Evolutionary conservation across 2,888 invertebrate species (phyloP).

Genomic region (Steinernema scapterisci): DNA sequence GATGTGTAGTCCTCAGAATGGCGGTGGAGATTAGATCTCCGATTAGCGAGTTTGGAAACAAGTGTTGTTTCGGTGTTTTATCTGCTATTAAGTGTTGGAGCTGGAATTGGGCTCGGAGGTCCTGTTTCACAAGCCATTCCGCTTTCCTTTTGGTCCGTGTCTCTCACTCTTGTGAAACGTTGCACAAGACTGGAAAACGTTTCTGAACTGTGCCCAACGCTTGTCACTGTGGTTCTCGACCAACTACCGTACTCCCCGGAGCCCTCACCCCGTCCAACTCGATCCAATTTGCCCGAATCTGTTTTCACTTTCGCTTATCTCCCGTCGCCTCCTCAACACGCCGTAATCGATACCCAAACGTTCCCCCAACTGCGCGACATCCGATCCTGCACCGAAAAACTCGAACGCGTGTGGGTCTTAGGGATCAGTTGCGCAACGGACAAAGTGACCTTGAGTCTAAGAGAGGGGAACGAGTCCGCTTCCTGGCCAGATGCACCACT

Average conservation of each 20-base stretch:
- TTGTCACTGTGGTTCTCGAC: neutral
- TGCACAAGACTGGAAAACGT: too few species aligned
- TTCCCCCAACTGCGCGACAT: neutral
- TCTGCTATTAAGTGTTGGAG: neutral
- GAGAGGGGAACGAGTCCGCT: too few species aligned
- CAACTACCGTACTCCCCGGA: too few species aligned
- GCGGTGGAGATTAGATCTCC: neutral
- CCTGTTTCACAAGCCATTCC: too few species aligned
- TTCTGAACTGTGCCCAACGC: neutral
- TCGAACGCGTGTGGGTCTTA: constrained; percentile 6
- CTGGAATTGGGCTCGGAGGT: too few species aligned
- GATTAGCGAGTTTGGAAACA: neutral
- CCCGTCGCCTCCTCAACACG: neutral
- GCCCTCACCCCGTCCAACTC: too few species aligned
- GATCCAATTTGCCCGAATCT: too few species aligned
- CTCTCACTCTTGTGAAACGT: too few species aligned
- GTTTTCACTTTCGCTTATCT: neutral
- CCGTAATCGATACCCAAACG: neutral
- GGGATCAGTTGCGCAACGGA: constrained; percentile 29
- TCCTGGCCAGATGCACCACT: too few species aligned
- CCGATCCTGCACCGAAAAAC: neutral
- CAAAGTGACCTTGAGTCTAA: constrained; percentile 8
- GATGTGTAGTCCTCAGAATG: neutral
- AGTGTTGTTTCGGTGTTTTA: neutral
- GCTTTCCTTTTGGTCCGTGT: too few species aligned